phyloP scores from a whole-genome alignment of 2,113 vertebrate species.

The Atrichornis clamosus region DNA sequence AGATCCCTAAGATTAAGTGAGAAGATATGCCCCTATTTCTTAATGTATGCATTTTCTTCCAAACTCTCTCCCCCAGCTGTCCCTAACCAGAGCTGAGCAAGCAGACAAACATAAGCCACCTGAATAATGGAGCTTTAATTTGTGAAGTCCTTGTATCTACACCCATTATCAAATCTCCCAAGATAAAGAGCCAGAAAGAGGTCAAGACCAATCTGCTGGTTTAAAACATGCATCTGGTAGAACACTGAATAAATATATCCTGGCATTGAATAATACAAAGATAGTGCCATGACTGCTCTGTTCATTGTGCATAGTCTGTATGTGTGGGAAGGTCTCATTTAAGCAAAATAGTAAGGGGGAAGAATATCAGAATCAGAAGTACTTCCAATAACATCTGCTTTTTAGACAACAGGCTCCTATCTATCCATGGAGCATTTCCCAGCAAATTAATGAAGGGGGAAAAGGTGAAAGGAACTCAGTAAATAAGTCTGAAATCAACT shows the following conservation, averaged over 20 bases:
- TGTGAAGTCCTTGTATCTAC: not conserved
- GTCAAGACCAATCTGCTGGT: not conserved
- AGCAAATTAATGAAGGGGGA: constrained; percentile 29
- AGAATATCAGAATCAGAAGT: not conserved
- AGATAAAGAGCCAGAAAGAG: not conserved
- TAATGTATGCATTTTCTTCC: not conserved
- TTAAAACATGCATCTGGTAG: not conserved
- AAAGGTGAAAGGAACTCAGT: constrained; percentile 34
- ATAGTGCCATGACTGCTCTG: not conserved
- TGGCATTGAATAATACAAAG: not conserved
- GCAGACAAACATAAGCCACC: not conserved
- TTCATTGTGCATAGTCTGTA: not conserved
- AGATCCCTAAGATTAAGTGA: not conserved
- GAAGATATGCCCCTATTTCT: not conserved
- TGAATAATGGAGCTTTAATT: not conserved
- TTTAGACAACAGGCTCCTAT: not conserved
- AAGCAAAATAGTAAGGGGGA: not conserved
- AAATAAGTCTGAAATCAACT: constrained; percentile 42
- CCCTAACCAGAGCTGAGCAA: not conserved
- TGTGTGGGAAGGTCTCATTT: not conserved
- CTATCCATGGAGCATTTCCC: not conserved
- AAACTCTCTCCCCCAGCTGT: not conserved
- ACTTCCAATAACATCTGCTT: not conserved
- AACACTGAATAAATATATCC: not conserved
- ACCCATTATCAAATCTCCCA: not conserved